Evolutionary conservation across 2,113 vertebrate species (phyloP).

Genomic region (Machaerirhynchus nigripectus): DNA sequence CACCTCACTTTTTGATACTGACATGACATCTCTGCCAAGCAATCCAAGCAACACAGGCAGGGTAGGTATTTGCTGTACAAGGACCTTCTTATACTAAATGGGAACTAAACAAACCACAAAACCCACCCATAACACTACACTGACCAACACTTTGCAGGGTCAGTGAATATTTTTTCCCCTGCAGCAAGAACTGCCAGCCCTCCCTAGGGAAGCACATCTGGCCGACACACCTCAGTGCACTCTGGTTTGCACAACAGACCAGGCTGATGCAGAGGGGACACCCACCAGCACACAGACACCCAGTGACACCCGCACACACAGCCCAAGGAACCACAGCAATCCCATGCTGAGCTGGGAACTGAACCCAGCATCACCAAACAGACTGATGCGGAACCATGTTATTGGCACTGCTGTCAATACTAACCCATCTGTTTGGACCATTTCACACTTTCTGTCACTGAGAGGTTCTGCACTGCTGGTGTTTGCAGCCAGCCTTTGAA

Average conservation of each 20-base stretch:
- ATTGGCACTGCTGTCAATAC: background rate
- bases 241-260: background rate
- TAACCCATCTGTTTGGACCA: background rate
- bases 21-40: background rate
- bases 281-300: background rate
- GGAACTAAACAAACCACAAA: background rate
- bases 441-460: background rate
- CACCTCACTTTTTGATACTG: background rate
- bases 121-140: fast-evolving
- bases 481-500: background rate
- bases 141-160: background rate
- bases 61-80: background rate
- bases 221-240: fast-evolving
- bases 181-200: background rate
- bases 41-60: background rate
- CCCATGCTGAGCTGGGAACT: background rate
- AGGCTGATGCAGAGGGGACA: background rate
- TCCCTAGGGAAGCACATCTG: background rate
- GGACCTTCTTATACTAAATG: background rate
- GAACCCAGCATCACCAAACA: background rate
- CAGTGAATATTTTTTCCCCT: background rate
- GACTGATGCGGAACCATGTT: background rate
- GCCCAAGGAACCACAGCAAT: background rate
- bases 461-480: background rate
- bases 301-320: background rate